A percentile compares a stretch with the other conserved stretches of the same genome.
Conservation (phyloP, 1,140 invertebrate species). For the Polyergus mexicanus region DNA sequence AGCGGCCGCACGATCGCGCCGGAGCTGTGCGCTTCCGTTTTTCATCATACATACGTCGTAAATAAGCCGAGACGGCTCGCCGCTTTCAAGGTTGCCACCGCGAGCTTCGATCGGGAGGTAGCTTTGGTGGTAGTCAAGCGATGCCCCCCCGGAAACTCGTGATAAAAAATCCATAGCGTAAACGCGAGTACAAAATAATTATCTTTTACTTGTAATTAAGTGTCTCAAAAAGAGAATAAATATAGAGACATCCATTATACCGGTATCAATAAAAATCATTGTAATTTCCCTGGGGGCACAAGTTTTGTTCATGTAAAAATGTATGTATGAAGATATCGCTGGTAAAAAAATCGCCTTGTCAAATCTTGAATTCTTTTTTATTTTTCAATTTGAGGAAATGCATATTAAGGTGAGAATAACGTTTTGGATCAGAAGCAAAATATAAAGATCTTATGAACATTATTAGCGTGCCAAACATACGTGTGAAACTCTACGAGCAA, state of each 20-base stretch:
- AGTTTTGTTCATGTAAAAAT: not conserved
- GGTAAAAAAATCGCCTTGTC: not conserved
- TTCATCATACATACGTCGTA: constrained; percentile 77
- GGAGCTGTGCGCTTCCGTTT: constrained; percentile 74
- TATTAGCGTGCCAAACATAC: constrained; percentile 26
- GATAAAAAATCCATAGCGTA: not conserved
- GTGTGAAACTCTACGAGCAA: constrained; percentile 44
- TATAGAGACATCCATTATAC: not conserved
- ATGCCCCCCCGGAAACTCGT: not conserved
- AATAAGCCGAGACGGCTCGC: constrained; percentile 57
- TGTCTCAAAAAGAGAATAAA: not conserved
- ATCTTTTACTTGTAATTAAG: not conserved
- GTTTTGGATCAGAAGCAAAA: not conserved
- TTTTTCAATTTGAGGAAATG: not conserved
- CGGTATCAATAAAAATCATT: not conserved
- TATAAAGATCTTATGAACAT: constrained; percentile 31
- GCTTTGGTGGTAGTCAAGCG: not conserved
- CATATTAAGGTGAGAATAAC: not conserved
- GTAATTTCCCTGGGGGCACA: no score
- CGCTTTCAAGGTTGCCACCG: constrained; percentile 50
- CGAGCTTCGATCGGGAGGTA: constrained; percentile 24
- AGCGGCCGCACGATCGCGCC: constrained; percentile 65
- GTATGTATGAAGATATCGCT: not conserved
- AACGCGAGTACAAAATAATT: not conserved
- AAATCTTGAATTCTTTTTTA: not conserved